Evolutionary conservation across 2,888 invertebrate genomes (phyloP), one percentile per base, ranked within the genome.

Genomic region (Lucinisca nassula): DNA sequence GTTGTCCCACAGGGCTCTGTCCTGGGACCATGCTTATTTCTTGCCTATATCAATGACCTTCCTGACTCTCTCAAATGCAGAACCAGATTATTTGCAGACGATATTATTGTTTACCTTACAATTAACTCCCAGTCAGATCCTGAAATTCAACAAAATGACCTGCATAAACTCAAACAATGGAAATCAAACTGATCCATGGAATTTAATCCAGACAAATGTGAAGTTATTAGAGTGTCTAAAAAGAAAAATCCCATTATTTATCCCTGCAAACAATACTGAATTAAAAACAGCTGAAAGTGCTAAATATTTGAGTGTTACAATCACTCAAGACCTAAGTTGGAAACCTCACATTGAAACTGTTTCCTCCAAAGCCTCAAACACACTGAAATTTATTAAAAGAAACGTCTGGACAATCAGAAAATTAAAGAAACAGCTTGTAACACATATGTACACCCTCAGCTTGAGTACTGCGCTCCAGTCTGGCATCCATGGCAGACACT

Each of bases 21-120:
- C n/a, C 38, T 85, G 17, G 85, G 84, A 21, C 81, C 84, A 17
- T 70, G 73, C 35, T 38, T 84, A 21, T 87, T 84, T 45, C 55
- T 81, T 12, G 40, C 38, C 1, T 84, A 84, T 38, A 79, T 81
- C 4, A 81, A 81, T 49, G 81, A 84, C 75, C 27, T 77, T 12
- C 81, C 87, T 73, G 81, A 74, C 58, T 51, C 45, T 21, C 32
- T 87, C 38, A 78, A 79, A 79, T 45, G 70, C 35, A 55, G 32
- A 35, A 24, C 75, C 1, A 4, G 72, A 17, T 21, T 84, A 1
- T 87, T 87, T 84, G 87, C 87, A n/a, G 79, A 87, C 45, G 84
- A 84, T 70, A 84, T 74, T 8, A 73, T 81, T 10, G 76, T 40
- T 17, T 80, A 83, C 45, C 40, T 82, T 10, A 83, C 77, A 14